Conservation (phyloP, 2,888 invertebrate genomes). For the Catocala fraxini region DNA sequence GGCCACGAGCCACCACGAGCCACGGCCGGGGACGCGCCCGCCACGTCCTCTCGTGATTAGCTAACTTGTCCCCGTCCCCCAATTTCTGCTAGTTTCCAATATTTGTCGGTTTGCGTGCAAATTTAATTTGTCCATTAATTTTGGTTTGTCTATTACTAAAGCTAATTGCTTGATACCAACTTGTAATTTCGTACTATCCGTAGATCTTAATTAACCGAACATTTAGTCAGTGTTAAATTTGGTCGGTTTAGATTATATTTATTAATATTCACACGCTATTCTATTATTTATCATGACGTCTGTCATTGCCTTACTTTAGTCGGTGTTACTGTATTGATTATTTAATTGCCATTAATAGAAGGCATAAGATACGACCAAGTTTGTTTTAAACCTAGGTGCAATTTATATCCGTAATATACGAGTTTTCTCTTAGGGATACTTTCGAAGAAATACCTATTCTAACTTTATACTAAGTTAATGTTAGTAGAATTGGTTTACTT, state of each 20-base stretch:
- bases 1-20: slow-evolving; percentile 33
- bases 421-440: no score
- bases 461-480: no score
- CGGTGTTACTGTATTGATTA: background rate
- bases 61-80: slow-evolving; percentile 61
- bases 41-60: slow-evolving; percentile 65
- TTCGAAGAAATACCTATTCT: no score
- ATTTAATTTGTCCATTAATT: slow-evolving; percentile 70
- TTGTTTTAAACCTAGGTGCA: no score
- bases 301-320: background rate
- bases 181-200: slow-evolving; percentile 46
- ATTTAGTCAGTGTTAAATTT: slow-evolving; percentile 38
- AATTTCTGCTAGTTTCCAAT: slow-evolving; percentile 61
- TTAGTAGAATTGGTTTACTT: no score
- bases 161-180: slow-evolving; percentile 50
- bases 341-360: background rate
- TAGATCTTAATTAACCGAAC: slow-evolving; percentile 34
- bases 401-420: no score
- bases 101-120: slow-evolving; percentile 62
- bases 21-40: slow-evolving; percentile 27
- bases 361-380: no score
- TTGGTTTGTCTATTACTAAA: slow-evolving; percentile 58
- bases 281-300: slow-evolving; percentile 1
- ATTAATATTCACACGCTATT: slow-evolving; percentile 17
- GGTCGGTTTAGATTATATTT: slow-evolving; percentile 23